Evolutionary conservation across 2,113 vertebrate species (phyloP).

Genomic region (Phainopepla nitens): DNA sequence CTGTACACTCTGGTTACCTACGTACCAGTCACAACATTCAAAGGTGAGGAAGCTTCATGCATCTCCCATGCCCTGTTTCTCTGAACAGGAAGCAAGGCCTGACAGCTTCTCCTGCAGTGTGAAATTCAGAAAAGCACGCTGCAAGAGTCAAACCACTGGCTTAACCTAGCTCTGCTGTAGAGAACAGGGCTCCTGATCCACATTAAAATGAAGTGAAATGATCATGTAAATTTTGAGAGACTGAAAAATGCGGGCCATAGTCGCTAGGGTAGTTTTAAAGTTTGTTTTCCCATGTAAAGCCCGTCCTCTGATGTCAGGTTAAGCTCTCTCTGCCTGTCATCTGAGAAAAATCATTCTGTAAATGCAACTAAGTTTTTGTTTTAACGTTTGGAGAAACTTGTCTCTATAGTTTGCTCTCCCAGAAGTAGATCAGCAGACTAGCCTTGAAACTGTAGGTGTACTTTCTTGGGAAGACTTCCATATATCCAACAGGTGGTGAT

Average conservation of each 20-base stretch:
- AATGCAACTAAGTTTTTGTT: background rate
- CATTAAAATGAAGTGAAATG: background rate
- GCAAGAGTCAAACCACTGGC: background rate
- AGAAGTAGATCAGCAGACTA: background rate
- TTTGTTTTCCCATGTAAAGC: background rate
- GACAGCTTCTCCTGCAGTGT: background rate
- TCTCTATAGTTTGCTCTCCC: background rate
- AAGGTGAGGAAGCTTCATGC: conserved; percentile 77
- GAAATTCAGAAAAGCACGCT: background rate
- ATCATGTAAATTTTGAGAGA: background rate
- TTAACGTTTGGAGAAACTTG: background rate
- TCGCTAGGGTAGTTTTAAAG: background rate
- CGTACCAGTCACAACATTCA: conserved; percentile 92
- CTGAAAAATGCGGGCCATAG: accelerated
- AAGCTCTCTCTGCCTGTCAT: background rate
- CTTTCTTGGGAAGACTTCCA: background rate
- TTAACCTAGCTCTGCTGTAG: background rate
- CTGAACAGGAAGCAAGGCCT: background rate
- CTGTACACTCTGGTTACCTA: conserved; percentile 94
- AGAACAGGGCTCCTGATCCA: background rate
- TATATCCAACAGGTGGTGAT: background rate
- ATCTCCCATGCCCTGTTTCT: accelerated
- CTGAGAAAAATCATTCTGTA: background rate
- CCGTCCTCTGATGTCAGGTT: background rate
- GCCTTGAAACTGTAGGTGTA: background rate